phyloP scores from a whole-genome alignment of 2,888 invertebrate species.

The Lasioglossum leucozonium region DNA sequence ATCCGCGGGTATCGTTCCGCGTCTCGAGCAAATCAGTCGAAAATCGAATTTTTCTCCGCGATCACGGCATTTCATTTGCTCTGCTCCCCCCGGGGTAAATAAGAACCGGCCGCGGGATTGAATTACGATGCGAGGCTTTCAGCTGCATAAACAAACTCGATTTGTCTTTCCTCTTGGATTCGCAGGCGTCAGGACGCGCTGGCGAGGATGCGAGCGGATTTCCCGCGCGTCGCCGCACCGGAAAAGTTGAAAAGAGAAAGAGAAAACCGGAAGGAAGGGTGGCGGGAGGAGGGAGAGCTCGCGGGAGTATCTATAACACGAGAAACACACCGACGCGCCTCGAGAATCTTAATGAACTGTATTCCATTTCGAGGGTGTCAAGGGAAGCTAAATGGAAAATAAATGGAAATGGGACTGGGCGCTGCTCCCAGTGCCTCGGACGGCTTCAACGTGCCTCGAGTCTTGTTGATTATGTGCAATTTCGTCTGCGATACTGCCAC shows the following conservation, averaged over 20 bases:
- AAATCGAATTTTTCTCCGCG: slow-evolving; percentile 30
- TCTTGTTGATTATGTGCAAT: background rate
- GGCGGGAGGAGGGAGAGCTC: no score
- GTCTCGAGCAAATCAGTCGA: background rate
- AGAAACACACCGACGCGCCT: slow-evolving; percentile 16
- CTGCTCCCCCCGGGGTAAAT: slow-evolving; percentile 12
- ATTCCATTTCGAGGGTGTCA: slow-evolving; percentile 19
- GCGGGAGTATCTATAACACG: background rate
- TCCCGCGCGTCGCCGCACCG: background rate
- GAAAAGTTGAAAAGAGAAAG: background rate
- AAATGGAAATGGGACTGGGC: slow-evolving; percentile 15
- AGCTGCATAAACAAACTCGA: slow-evolving; percentile 50
- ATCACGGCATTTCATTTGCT: slow-evolving; percentile 18
- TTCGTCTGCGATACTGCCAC: background rate
- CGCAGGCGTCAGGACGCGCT: background rate
- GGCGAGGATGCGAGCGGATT: background rate
- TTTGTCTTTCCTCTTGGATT: slow-evolving; percentile 22
- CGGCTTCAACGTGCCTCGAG: background rate
- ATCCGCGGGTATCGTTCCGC: background rate
- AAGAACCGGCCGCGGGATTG: slow-evolving; percentile 35
- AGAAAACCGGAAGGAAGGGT: background rate
- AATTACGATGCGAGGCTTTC: slow-evolving; percentile 36
- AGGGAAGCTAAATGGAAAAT: slow-evolving; percentile 12
- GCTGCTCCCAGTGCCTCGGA: background rate
- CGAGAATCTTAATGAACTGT: slow-evolving; percentile 46